Conservation (phyloP, 2,113 vertebrate species). For the Zosterops hypoxanthus region DNA sequence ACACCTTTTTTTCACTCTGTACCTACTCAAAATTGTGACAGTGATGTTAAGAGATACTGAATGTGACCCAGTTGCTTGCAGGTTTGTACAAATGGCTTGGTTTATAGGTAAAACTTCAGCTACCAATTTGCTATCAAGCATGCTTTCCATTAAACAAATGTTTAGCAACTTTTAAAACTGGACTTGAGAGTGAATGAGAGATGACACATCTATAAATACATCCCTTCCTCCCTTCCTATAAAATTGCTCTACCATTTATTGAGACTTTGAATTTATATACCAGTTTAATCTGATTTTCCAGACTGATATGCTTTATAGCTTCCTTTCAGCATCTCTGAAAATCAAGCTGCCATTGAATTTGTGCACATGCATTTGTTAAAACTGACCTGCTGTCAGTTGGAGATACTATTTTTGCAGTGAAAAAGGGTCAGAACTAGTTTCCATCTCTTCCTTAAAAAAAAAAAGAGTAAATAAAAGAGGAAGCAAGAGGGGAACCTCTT, state of each 20-base stretch:
- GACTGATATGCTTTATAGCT: background rate
- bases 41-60: fast-evolving
- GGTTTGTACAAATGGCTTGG: background rate
- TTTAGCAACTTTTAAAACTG: background rate
- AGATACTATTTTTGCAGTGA: fast-evolving
- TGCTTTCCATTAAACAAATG: background rate
- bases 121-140: background rate
- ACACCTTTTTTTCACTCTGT: background rate
- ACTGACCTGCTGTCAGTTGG: background rate
- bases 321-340: background rate
- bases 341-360: background rate
- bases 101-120: background rate
- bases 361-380: background rate
- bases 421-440: background rate
- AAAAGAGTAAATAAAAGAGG: background rate
- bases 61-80: background rate
- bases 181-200: background rate
- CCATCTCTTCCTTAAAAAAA: background rate
- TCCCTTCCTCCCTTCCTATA: background rate
- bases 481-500: background rate
- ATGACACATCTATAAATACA: fast-evolving
- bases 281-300: background rate
- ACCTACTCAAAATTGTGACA: background rate
- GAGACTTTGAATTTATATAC: background rate
- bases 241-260: background rate